Evolutionary conservation across 2,888 invertebrate species (phyloP), one percentile per base, ranked within the genome.

Genomic region (Apoda limacodes): DNA sequence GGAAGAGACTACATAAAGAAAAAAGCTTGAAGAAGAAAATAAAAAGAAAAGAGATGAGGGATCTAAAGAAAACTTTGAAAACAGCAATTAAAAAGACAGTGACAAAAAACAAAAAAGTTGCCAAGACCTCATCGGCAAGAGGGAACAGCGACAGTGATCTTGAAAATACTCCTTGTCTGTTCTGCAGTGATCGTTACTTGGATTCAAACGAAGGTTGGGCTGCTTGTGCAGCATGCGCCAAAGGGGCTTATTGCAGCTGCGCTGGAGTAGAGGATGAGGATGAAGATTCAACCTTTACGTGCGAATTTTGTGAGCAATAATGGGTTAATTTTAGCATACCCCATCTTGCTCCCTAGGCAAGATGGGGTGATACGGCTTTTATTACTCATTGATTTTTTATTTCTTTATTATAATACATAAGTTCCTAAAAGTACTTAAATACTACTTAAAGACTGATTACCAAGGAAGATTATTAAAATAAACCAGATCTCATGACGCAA

Each of bases 201-300:
- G 40, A 41, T 12, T 48, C 47, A 11, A 42, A 33, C 27, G 48
- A 47, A 44, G 45, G 50, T n/a, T 49, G 46, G 40, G 40, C 31
- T 15, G 34, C 40, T 13, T 45, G 49, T 39, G 25, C 37, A 11
- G 24, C 15, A 10, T 48, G 46, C 29, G 32, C 32, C 7, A 40
- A 40, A 28, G 46, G 45, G 41, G 43, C 46, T 14, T 40, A 48
- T 28, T 42, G 43, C 34, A 30, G 32, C 26, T 48, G 45, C 39
- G 43, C 49, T 28, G 44, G 48, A 7, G 30, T 45, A 24, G 43
- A 46, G 9, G 44, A 48, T 23, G 37, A 47, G 14, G 43, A 48
- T 25, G 49, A 50, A 15, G 42, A 45, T 13, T 36, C 48, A 17
- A 33, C 31, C 12, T 39, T 45, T 35, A 35, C 25, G 12, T 48